Base-by-base conservation (phyloP, 2,113 vertebrate species). In the Centropristis striata region DNA sequence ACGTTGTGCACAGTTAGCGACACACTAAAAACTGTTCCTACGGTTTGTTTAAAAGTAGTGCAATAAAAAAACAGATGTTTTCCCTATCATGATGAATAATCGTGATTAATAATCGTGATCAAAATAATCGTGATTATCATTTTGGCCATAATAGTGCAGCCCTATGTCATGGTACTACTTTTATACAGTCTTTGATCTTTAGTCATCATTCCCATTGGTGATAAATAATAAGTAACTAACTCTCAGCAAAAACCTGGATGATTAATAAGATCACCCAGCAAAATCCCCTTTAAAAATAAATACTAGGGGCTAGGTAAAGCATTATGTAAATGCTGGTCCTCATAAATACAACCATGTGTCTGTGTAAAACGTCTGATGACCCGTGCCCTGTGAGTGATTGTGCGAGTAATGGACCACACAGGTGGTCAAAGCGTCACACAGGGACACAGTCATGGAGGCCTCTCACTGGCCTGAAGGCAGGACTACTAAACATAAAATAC, bases 391-490 rank as follows among this genome's bases (percentile, higher is more conserved):
- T 90, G 86, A 91, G 87, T 84, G 83, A 91, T 86, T 41, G 82
- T 77, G 84, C 75, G 73, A 81, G 86, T 91, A 91, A 90, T 89
- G 90, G 92, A 93, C 92, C 91, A 93, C 92, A 93, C 92, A 91
- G 91, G 86, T 89, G 76, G 85, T 86, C 78, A 81, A 86, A 86
- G 83, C 63, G 32, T 83, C 64, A 46, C 72, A 78, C 78, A 88
- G 78, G 72, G 80, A 83, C 84, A 87, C 73, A 64, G 54, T 68
- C 75, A 60, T 20, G 21, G 80, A 87, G 88, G 89, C 87, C 90
- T 84, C 88, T 85, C 12, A 25, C 75, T 66, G 73, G 61, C 58
- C 71, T 83, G 71, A 51, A 76, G 74, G 84, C 81, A 81, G 60
- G 20, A 81, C 81, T 23, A 88, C 83, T 89, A 77, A 91, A 87